These are phyloP conservation scores for Oncorhynchus tshawytscha DNA, from an alignment of 2,113 vertebrate genomes.

Conservation along the genomic window DNA sequence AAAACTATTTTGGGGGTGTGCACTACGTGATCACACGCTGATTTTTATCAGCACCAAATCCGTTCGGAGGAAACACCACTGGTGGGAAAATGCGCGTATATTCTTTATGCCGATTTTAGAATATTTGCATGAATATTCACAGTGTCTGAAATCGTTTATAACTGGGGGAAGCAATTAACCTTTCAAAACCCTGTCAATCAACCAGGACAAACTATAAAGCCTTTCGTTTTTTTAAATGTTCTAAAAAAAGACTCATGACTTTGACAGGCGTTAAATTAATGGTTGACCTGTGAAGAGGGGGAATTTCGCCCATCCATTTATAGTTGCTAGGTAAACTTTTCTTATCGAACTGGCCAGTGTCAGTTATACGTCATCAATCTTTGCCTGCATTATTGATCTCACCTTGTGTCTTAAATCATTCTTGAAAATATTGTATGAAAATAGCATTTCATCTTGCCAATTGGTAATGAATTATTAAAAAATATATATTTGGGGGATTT, in stretches of 20 bases:
- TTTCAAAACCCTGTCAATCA: constrained; percentile 73
- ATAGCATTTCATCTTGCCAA: neutral
- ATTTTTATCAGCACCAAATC: too few relatives aligned
- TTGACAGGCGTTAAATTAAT: constrained; percentile 64
- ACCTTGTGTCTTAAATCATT: neutral
- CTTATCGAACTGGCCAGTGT: too few relatives aligned
- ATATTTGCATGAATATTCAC: constrained; percentile 27
- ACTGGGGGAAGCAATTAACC: constrained; percentile 73
- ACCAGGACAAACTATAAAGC: constrained; percentile 62
- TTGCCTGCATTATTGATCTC: too few relatives aligned
- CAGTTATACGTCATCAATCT: too few relatives aligned
- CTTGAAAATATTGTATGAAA: neutral
- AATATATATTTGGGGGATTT: too few relatives aligned
- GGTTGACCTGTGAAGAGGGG: constrained; percentile 47
- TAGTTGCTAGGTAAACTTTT: constrained; percentile 1
- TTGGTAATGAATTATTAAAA: neutral
- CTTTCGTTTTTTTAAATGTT: constrained; percentile 38
- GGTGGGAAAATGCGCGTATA: too few relatives aligned
- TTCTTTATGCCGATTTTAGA: too few relatives aligned
- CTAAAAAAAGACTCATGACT: constrained; percentile 68
- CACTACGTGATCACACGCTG: too few relatives aligned
- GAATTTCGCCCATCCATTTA: constrained; percentile 44
- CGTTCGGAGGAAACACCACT: too few relatives aligned
- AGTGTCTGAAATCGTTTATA: constrained; percentile 64
- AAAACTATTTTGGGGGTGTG: too few relatives aligned